Evolutionary conservation across 2,888 invertebrate species (phyloP).

Genomic region (Brachypalpus laphriformis): DNA sequence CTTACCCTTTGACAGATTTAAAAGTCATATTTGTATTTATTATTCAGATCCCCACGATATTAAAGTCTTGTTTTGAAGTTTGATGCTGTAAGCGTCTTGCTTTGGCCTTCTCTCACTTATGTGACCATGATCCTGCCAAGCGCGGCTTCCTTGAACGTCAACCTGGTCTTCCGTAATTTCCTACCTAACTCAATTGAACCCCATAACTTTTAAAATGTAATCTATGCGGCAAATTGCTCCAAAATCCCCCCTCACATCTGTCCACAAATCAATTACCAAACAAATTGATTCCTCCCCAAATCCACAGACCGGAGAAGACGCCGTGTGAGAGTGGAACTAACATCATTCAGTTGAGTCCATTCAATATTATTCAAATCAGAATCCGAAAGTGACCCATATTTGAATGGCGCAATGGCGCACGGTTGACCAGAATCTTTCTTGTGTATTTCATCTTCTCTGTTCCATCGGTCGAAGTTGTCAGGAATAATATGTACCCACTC

Average conservation of each 20-base stretch:
- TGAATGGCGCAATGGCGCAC: constrained; percentile 37
- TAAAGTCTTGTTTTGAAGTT: too few relatives aligned
- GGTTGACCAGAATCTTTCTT: constrained; percentile 57
- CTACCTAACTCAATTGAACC: not conserved
- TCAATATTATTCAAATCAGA: constrained; percentile 69
- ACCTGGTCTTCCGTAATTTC: not conserved
- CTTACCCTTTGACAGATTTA: too few relatives aligned
- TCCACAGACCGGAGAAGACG: not conserved
- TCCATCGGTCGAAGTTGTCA: constrained; percentile 26
- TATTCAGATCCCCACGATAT: too few relatives aligned
- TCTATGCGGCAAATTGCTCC: not conserved
- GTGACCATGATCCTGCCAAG: too few relatives aligned
- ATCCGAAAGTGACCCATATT: constrained; percentile 65
- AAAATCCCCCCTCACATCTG: not conserved
- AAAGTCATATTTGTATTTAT: too few relatives aligned
- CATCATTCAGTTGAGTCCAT: constrained; percentile 31
- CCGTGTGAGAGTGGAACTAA: constrained; percentile 46
- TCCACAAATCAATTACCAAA: not conserved
- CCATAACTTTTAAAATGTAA: not conserved
- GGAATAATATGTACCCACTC: constrained; percentile 19
- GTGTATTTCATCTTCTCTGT: constrained; percentile 20
- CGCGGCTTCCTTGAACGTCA: too few relatives aligned
- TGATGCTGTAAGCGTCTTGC: too few relatives aligned
- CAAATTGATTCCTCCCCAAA: not conserved
- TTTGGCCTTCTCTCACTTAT: too few relatives aligned